Conservation (phyloP, 2,888 invertebrate species). For the Habroteleia sp. region DNA sequence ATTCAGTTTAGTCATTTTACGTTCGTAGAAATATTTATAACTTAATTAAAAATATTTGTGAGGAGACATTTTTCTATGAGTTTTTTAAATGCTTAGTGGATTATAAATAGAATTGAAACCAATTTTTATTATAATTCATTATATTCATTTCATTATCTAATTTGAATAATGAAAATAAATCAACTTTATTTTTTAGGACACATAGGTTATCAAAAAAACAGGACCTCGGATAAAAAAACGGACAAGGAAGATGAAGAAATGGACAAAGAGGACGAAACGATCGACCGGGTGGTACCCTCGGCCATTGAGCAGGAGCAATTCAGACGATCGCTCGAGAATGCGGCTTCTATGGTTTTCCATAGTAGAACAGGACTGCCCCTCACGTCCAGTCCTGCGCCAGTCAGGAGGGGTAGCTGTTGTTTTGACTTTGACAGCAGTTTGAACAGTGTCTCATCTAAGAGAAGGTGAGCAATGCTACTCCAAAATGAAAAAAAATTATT, state of each 20-base stretch:
- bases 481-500: no score
- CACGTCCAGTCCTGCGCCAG: conserved; percentile 93
- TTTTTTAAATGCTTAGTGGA: no score
- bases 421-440: conserved; percentile 93
- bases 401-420: conserved; percentile 88
- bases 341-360: conserved; percentile 92
- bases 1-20: no score
- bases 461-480: no score
- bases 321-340: conserved; percentile 88
- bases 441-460: conserved; percentile 89
- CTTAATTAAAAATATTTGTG: no score
- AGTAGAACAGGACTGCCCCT: conserved; percentile 90
- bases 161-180: no score
- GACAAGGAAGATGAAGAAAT: conserved; percentile 23
- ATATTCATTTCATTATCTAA: no score
- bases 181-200: no score
- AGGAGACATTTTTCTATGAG: no score
- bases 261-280: conserved; percentile 72
- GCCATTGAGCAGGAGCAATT: conserved; percentile 88
- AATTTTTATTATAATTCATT: no score
- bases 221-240: conserved; percentile 5
- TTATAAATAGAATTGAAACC: no score
- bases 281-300: conserved; percentile 83
- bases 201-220: conserved; percentile 14
- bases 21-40: no score